Conservation (phyloP, 2,113 vertebrate species). For the Vulpes ferrilata region DNA sequence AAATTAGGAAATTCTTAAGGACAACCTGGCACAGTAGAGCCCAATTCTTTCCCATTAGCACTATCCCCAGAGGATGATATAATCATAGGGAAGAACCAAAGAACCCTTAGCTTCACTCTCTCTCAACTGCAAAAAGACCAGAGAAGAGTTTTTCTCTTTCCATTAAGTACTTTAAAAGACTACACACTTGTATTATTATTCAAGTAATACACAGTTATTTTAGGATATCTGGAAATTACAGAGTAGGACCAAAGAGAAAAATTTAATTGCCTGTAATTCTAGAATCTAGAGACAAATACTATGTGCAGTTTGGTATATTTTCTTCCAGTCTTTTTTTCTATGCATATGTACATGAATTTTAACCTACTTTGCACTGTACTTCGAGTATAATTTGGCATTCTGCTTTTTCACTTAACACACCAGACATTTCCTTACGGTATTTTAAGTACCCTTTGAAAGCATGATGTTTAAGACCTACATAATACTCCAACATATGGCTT, state of each 20-base stretch:
- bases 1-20: not conserved
- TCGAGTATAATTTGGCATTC: not conserved
- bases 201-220: not conserved
- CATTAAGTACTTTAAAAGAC: not conserved
- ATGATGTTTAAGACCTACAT: not conserved
- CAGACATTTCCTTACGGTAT: not conserved
- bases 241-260: not conserved
- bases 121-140: not conserved
- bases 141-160: not conserved
- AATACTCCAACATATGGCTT: not conserved
- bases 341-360: not conserved
- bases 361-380: not conserved
- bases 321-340: not conserved
- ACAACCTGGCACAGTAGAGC: not conserved
- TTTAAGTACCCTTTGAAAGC: not conserved
- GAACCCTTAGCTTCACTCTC: not conserved
- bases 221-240: slow-evolving; percentile 38
- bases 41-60: not conserved
- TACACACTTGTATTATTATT: not conserved
- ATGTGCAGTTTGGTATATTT: not conserved
- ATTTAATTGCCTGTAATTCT: slow-evolving; percentile 7
- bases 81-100: not conserved
- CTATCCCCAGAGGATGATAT: not conserved
- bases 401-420: not conserved
- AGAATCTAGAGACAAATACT: not conserved